Evolutionary conservation across 2,797 vertebrate species (phyloP).

Genomic region (Centroberyx gerrardi): DNA sequence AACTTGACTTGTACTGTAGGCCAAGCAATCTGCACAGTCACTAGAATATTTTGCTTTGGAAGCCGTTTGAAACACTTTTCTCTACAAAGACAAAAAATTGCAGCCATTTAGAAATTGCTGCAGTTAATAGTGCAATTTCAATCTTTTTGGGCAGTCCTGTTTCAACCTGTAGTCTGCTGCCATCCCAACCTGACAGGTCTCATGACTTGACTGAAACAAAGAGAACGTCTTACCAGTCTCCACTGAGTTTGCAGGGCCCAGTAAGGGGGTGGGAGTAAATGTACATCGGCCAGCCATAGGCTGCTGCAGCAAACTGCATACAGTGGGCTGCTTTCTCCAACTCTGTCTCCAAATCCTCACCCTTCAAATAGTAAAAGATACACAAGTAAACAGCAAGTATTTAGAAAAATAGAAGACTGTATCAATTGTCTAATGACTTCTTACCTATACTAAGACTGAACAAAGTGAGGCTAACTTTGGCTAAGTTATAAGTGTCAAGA

Average conservation of each 20-base stretch:
- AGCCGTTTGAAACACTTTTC: no score
- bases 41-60: no score
- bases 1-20: no score
- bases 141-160: background rate
- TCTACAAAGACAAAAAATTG: no score
- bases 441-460: background rate
- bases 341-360: slow-evolving; percentile 89
- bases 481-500: background rate
- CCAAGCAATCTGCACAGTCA: no score
- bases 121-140: background rate
- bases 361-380: slow-evolving; percentile 74
- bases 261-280: slow-evolving; percentile 91
- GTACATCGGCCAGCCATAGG: slow-evolving; percentile 97
- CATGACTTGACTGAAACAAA: background rate
- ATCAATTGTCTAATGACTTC: background rate
- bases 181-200: background rate
- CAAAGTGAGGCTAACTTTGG: background rate
- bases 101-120: no score
- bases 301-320: slow-evolving; percentile 94
- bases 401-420: background rate
- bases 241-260: slow-evolving; percentile 90
- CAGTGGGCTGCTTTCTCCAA: slow-evolving; percentile 92
- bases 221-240: slow-evolving; percentile 89
- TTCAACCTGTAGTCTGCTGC: background rate
- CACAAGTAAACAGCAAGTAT: background rate